These are phyloP conservation scores for Paracentrotus lividus DNA, from an alignment of 53 echinoderm and acorn worm genomes.

Conservation along the genomic window DNA sequence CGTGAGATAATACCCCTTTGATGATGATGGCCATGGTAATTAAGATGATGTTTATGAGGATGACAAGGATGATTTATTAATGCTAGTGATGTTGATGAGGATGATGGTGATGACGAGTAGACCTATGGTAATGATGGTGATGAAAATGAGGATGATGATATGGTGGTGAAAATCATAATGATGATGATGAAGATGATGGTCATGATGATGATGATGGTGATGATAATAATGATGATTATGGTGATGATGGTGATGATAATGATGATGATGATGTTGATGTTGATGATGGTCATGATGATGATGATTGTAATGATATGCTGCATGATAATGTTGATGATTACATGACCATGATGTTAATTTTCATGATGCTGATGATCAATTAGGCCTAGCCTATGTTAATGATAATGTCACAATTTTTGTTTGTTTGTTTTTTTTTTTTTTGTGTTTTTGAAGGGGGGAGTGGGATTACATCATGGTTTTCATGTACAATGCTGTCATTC, in stretches of 20 bases:
- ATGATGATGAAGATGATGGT: background rate
- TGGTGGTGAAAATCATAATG: background rate
- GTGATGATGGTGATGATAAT: background rate
- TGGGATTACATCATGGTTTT: too few relatives aligned
- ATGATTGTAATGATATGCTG: background rate
- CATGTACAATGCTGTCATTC: too few relatives aligned
- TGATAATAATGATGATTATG: background rate
- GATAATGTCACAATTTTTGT: too few relatives aligned
- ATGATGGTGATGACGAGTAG: conserved; percentile 7
- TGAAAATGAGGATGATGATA: background rate
- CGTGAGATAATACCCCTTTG: too few relatives aligned
- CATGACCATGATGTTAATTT: background rate
- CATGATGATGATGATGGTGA: background rate
- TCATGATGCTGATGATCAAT: background rate
- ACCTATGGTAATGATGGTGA: background rate
- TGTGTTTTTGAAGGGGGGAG: too few relatives aligned
- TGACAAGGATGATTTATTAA: background rate
- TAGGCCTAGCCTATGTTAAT: background rate
- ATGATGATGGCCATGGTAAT: background rate
- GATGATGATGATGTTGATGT: background rate
- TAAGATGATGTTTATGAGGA: background rate
- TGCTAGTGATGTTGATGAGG: background rate
- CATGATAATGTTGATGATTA: background rate
- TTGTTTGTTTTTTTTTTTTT: too few relatives aligned
- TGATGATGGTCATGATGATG: background rate